phyloP scores from a whole-genome alignment of 2,113 vertebrate species.

The Ciconia maguari region DNA sequence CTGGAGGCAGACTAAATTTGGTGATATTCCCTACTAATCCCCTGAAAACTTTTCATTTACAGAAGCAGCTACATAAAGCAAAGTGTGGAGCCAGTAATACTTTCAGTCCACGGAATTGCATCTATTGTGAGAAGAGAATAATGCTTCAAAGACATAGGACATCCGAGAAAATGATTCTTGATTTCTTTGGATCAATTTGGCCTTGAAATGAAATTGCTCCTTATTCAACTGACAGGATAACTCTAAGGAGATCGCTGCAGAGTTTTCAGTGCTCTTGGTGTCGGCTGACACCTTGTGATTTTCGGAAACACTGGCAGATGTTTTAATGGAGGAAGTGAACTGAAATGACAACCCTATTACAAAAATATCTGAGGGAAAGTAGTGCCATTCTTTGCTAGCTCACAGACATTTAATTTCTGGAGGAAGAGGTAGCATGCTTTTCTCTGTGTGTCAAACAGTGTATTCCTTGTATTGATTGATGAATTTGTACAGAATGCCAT shows the following conservation, averaged over 20 bases:
- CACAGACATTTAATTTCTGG: not conserved
- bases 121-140: not conserved
- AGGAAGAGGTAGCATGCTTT: not conserved
- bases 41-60: not conserved
- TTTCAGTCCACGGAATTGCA: not conserved
- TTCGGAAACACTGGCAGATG: not conserved
- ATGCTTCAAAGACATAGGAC: not conserved
- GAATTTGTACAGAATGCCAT: not conserved
- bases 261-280: not conserved
- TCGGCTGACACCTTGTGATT: not conserved
- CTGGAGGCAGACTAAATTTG: not conserved
- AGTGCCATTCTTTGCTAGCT: not conserved
- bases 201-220: not conserved
- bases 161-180: not conserved
- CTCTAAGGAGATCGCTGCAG: not conserved
- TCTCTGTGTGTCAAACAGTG: rapidly evolving
- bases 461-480: not conserved
- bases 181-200: not conserved
- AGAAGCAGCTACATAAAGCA: not conserved
- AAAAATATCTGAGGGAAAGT: not conserved
- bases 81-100: not conserved
- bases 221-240: not conserved
- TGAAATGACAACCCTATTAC: not conserved
- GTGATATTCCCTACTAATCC: not conserved
- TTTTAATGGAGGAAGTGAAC: not conserved